phyloP scores from a whole-genome alignment of 2,113 vertebrate species.

The Bufo gargarizans region DNA sequence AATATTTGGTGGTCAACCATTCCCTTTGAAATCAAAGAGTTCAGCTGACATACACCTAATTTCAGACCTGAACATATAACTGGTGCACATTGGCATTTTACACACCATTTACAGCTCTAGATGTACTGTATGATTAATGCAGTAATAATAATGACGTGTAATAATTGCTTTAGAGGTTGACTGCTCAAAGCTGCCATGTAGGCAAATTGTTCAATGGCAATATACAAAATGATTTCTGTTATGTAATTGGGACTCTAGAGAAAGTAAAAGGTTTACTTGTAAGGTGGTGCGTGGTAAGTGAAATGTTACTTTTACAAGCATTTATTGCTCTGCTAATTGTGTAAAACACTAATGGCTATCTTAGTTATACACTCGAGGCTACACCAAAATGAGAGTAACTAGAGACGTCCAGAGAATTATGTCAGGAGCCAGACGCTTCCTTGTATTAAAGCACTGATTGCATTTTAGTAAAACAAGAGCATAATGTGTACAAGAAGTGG shows the following conservation, averaged over 20 bases:
- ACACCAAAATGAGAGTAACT: constrained; percentile 50
- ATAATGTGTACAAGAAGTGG: constrained; percentile 30
- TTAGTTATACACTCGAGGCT: constrained; percentile 46
- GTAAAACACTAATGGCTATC: constrained; percentile 51
- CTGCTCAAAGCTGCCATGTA: constrained; percentile 24
- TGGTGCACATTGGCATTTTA: not conserved
- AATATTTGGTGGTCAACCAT: no score
- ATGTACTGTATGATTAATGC: constrained; percentile 35
- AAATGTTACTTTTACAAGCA: constrained; percentile 53
- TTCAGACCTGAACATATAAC: not conserved
- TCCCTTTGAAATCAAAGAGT: no score
- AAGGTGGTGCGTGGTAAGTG: constrained; percentile 37
- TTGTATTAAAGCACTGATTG: constrained; percentile 35
- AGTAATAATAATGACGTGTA: constrained; percentile 34
- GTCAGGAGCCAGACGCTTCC: constrained; percentile 38
- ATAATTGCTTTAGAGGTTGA: constrained; percentile 34
- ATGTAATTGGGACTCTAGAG: constrained; percentile 30
- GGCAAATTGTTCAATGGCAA: constrained; percentile 10
- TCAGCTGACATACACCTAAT: no score
- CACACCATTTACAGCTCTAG: constrained; percentile 5
- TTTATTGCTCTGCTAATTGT: constrained; percentile 54
- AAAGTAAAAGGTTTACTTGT: constrained; percentile 4
- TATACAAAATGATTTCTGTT: constrained; percentile 31
- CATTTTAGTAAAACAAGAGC: constrained; percentile 23
- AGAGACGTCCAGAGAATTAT: constrained; percentile 33